A percentile compares a stretch with the other conserved stretches of the same genome.
These are phyloP conservation scores for Nomada hirtipes DNA, from an alignment of 2,888 invertebrate genomes.

Conservation along the genomic window DNA sequence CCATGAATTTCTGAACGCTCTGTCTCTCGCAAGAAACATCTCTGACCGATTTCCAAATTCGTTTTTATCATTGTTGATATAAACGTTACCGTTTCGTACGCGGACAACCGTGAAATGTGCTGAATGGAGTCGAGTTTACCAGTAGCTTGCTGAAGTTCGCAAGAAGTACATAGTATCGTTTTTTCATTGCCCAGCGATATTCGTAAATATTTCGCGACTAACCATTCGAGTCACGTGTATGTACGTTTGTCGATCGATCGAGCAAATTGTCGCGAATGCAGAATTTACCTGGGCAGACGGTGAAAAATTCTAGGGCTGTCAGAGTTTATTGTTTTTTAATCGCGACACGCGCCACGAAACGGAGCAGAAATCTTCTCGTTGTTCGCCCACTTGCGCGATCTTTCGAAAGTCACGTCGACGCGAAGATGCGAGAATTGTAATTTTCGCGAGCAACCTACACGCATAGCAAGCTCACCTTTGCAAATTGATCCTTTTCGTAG, in stretches of 20 bases:
- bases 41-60: background rate
- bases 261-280: background rate
- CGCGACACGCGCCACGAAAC: background rate
- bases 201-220: slow-evolving; percentile 22
- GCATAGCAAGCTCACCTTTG: background rate
- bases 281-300: no score
- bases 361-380: background rate
- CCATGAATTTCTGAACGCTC: background rate
- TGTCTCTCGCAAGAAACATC: background rate
- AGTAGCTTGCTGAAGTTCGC: background rate
- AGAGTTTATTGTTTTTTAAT: background rate
- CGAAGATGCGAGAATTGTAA: background rate
- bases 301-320: no score
- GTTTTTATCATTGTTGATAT: slow-evolving; percentile 24
- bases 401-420: background rate
- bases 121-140: slow-evolving; percentile 32
- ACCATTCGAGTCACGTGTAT: background rate
- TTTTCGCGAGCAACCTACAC: no score
- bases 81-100: slow-evolving; percentile 4
- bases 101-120: slow-evolving; percentile 27
- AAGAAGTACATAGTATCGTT: background rate
- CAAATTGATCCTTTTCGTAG: background rate
- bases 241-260: background rate
- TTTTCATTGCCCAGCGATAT: background rate
- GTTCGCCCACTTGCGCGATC: background rate